These are phyloP conservation scores for Scaptomyza cyrtandrae DNA, from an alignment of 2,888 invertebrate species.

Conservation along the genomic window DNA sequence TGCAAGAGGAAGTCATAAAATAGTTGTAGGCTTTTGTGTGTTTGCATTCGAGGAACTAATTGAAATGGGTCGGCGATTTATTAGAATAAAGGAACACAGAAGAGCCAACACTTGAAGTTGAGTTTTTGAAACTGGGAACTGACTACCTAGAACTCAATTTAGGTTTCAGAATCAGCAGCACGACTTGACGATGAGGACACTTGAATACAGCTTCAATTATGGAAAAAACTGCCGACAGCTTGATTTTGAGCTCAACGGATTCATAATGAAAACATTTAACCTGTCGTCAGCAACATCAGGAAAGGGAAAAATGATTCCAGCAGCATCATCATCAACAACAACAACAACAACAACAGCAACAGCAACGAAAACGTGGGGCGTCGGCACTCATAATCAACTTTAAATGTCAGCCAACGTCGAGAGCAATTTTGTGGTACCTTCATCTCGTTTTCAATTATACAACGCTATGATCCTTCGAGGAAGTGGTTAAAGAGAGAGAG, in stretches of 20 bases:
- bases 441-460: constrained; percentile 74
- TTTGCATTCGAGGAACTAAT: constrained; percentile 69
- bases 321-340: constrained; percentile 16
- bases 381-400: constrained; percentile 67
- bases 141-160: constrained; percentile 76
- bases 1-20: constrained; percentile 49
- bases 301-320: constrained; percentile 50
- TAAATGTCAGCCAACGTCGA: constrained; percentile 61
- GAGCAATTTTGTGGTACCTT: constrained; percentile 66
- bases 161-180: constrained; percentile 48
- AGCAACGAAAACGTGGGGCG: constrained; percentile 35
- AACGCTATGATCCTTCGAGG: constrained; percentile 76
- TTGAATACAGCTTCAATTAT: constrained; percentile 77
- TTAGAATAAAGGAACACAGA: constrained; percentile 23
- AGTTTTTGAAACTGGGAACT: constrained; percentile 15
- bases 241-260: constrained; percentile 43
- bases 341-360: background rate
- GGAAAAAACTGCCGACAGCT: constrained; percentile 44
- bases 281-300: constrained; percentile 68
- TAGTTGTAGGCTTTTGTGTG: background rate
- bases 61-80: constrained; percentile 54
- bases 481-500: constrained; percentile 48
- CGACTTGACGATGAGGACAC: constrained; percentile 64
- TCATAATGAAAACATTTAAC: constrained; percentile 81
- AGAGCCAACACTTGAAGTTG: constrained; percentile 39